Evolutionary conservation across 2,113 vertebrate species (phyloP).

Genomic region (Cyprinus carpio): DNA sequence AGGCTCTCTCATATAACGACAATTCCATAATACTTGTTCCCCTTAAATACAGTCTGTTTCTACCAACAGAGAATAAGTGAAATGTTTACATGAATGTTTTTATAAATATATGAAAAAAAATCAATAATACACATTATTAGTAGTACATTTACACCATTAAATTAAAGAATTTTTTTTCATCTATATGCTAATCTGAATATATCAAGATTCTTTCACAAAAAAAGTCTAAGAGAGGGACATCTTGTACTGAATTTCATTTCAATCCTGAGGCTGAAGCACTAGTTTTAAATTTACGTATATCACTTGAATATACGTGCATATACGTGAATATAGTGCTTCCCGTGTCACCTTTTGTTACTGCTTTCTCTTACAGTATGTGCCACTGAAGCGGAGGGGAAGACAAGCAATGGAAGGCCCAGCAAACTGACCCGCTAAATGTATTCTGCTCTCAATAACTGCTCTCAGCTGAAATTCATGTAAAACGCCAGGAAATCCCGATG

Average conservation of each 20-base stretch:
- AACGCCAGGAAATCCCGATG: constrained; percentile 66
- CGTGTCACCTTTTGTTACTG: constrained; percentile 4
- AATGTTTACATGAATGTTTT: not conserved
- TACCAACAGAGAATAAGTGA: not conserved
- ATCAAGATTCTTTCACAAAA: not conserved
- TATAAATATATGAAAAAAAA: no score
- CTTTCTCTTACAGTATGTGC: constrained; percentile 35
- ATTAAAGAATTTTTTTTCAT: no score
- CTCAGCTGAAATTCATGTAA: constrained; percentile 70
- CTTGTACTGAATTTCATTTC: no score
- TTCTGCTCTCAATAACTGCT: constrained; percentile 65
- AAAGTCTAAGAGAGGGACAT: no score
- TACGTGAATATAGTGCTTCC: no score
- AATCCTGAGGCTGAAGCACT: no score
- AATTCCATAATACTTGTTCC: no score
- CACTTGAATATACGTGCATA: not conserved
- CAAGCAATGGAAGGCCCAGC: constrained; percentile 44
- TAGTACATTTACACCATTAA: no score
- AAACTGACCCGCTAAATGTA: constrained; percentile 70
- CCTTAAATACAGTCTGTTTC: not conserved
- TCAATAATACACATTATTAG: no score
- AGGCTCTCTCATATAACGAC: no score
- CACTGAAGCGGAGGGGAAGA: constrained; percentile 50
- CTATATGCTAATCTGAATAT: not conserved
- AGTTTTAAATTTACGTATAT: not conserved